Evolutionary conservation across 2,113 vertebrate species (phyloP), one percentile per base, ranked within the genome.

Genomic region (Chelonoidis abingdonii): DNA sequence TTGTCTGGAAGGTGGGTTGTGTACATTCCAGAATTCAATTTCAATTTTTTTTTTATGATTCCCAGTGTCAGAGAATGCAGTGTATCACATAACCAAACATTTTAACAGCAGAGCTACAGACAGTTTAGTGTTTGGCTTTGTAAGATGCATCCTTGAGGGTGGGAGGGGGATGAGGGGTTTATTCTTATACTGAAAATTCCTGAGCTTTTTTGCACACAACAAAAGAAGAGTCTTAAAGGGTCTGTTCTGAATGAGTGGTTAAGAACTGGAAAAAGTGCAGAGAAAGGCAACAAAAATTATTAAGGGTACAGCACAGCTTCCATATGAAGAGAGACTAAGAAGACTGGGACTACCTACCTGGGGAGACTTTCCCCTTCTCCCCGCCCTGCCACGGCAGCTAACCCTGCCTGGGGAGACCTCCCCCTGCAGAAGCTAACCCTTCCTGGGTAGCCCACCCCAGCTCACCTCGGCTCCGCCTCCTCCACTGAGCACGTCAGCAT

Each of bases 11-110:
- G 89, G 86, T 56, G 59, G 89, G 84, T 92, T 96, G 93, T 93
- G 95, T 87, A 93, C 89, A 95, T 95, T 89, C 85, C 95, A 93
- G 92, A 93, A 87, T 54, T 88, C 80, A 54, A 89, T 96, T 96
- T 91, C 87, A 97, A 95, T 94, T 86, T 57, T 52, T 11, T 13
- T 4, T 96, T 96, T 95, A 96, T 87, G 95, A 44, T 92, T 96
- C 93, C 90, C 88, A 44, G 78, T 79, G 87, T 91, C 95, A 86
- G 87, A 75, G 72, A 38, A 4, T 90, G 88, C 75, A 88, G 76
- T 90, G 75, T 92, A 96, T 93, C 96, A 84, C 85, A 62, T 95
- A 95, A 90, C 88, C 93, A 93, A 94, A 91, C 57, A 92, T 88
- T 95, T 75, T 92, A 94, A 93, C 94, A 94, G 91, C 83, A 96